phyloP scores from a whole-genome alignment of 2,888 invertebrate species.

The Esperia sulphurella region DNA sequence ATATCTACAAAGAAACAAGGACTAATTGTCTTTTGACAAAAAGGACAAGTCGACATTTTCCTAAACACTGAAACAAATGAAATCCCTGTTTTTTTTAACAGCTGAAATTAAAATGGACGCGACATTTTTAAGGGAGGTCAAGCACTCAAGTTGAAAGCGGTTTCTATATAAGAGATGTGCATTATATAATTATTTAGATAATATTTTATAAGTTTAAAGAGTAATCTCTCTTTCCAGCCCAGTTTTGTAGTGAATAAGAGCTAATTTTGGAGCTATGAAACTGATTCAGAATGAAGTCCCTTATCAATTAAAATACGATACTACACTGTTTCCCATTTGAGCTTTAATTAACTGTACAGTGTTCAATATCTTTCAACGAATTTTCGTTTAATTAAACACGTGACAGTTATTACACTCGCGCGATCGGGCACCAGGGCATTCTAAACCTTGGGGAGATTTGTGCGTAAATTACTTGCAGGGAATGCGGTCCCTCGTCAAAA shows the following conservation, averaged over 20 bases:
- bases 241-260: too few relatives aligned
- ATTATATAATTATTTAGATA: background rate
- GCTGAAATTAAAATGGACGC: background rate
- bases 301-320: too few relatives aligned
- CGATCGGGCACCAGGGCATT: constrained; percentile 40
- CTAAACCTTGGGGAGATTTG: constrained; percentile 37
- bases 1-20: too few relatives aligned
- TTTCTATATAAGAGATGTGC: background rate
- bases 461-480: constrained; percentile 47
- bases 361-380: background rate
- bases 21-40: too few relatives aligned
- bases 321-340: background rate
- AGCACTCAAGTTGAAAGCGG: background rate
- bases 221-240: too few relatives aligned
- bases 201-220: background rate
- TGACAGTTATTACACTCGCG: constrained; percentile 21
- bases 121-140: background rate
- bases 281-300: too few relatives aligned
- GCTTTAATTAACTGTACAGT: background rate
- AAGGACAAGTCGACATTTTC: background rate
- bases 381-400: constrained; percentile 5
- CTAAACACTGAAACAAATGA: background rate
- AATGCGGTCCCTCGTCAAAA: constrained; percentile 50
- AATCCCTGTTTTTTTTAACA: background rate
- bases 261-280: too few relatives aligned